These are phyloP conservation scores for Lipophrys pholis DNA, from an alignment of 2,113 vertebrate species.

Conservation along the genomic window DNA sequence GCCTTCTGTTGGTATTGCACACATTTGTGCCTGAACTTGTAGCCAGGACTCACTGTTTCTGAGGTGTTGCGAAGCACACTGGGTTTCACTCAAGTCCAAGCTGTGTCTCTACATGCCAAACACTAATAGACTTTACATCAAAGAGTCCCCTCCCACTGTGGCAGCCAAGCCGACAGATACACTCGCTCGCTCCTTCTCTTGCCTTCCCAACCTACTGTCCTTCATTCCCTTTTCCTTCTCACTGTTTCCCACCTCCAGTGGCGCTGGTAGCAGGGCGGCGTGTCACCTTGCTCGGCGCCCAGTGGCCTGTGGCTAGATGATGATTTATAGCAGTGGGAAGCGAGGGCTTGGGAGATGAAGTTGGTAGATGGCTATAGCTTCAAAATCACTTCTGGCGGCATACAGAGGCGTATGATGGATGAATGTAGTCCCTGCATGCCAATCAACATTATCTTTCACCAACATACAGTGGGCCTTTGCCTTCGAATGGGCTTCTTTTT, in stretches of 20 bases:
- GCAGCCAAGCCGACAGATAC: constrained; percentile 44
- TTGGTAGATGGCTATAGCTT: constrained; percentile 57
- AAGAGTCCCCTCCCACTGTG: constrained; percentile 66
- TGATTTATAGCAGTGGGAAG: constrained; percentile 71
- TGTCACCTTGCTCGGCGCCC: constrained; percentile 72
- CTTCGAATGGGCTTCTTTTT: constrained; percentile 24
- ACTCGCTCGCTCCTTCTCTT: constrained; percentile 13
- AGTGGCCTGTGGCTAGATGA: constrained; percentile 66
- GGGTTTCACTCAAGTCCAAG: constrained; percentile 33
- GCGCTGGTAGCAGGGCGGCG: constrained; percentile 46
- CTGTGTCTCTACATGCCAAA: constrained; percentile 54
- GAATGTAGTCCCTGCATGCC: constrained; percentile 41
- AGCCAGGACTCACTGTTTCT: constrained; percentile 2
- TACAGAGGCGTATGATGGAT: constrained; percentile 60
- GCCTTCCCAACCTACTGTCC: constrained; percentile 46
- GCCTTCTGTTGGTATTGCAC: not conserved
- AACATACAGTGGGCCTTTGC: constrained; percentile 13
- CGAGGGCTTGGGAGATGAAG: constrained; percentile 50
- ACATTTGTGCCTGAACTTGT: constrained; percentile 6
- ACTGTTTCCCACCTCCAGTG: constrained; percentile 43
- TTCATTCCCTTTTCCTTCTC: constrained; percentile 20
- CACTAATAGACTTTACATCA: constrained; percentile 69
- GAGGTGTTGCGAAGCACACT: constrained; percentile 27
- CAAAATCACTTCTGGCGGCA: constrained; percentile 68
- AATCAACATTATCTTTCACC: constrained; percentile 49